Evolutionary conservation across 2,888 invertebrate genomes (phyloP), one percentile per base, ranked within the genome.

Genomic region (Odontocolon sp.): DNA sequence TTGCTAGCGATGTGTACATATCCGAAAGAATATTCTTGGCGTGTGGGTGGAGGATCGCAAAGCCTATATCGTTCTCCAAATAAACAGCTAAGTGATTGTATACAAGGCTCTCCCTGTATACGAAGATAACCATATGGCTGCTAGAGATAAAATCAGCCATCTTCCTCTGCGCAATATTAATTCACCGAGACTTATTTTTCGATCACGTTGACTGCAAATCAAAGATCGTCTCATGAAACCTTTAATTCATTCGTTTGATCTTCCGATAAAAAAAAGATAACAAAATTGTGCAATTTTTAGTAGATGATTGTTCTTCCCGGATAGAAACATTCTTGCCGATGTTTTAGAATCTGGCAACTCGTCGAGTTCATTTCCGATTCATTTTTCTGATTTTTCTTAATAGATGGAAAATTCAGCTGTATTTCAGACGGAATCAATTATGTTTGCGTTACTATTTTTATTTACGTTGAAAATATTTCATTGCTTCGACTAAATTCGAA

Each of bases 111-210:
- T 63, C 54, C 40, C 82, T 85, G 84, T 84, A 84, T 84, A 85
- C 85, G 88, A 89, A 86, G 87, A 85, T 88, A 88, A 89, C 88
- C 89, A 89, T 89, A 88, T 89, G 89, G 88, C 87, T 64, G 79
- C 14, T 81, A 83, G 79, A 83, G 82, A 82, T 84, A 84, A 84
- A 82, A 84, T 82, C 81, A 63, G 45, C 75, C 77, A 77, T 82
- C 31, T 50, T 54, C 31, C 18, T 56, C 57, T 52, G 18, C 52
- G 38, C 47, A 54, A 71, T 71, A 28, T 78, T 66, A 66, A 67
- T 76, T 57, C 54, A 59, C 42, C 18, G 56, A 42, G 26, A 42
- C 18, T 21, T 47, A 33, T 3, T 63, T 47, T 14, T 47, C 47
- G 47, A 33, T 21, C 21, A 6, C 21, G 28, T 33, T 2, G 2